These are phyloP conservation scores for Echiichthys vipera DNA, from an alignment of 2,797 vertebrate species.

Conservation along the genomic window DNA sequence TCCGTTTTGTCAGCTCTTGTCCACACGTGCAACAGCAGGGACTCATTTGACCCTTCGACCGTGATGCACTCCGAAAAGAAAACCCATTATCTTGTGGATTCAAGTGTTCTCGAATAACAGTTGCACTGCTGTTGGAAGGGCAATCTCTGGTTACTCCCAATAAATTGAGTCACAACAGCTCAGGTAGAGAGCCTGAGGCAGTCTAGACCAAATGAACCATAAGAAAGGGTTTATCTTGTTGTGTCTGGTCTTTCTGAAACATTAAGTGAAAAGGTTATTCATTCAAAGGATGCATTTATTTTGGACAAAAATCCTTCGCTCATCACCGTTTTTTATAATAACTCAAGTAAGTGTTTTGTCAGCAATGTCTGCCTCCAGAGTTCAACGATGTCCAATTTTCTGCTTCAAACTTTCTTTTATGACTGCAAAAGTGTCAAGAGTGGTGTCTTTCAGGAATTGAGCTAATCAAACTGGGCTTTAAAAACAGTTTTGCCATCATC, in stretches of 20 bases:
- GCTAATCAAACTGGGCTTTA: background rate
- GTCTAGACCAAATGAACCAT: background rate
- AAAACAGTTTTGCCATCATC: background rate
- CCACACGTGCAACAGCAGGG: conserved; percentile 13
- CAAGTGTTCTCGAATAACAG: conserved; percentile 29
- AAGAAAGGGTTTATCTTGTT: background rate
- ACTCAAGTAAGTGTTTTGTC: background rate
- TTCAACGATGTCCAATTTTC: background rate
- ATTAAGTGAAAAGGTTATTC: background rate
- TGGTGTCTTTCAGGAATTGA: background rate
- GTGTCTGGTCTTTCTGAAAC: background rate
- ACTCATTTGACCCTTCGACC: conserved; percentile 3
- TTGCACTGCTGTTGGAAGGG: background rate
- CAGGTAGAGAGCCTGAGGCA: background rate
- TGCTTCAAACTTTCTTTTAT: background rate
- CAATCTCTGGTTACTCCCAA: background rate
- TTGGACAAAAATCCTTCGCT: background rate
- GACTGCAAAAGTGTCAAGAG: background rate
- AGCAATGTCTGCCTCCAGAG: background rate
- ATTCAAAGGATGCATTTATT: background rate
- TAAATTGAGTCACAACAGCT: conserved; percentile 29
- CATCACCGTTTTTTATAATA: background rate
- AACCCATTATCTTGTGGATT: conserved; percentile 41
- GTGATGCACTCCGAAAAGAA: conserved; percentile 10
- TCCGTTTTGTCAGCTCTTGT: background rate